These are phyloP conservation scores for Melanotaenia boesemani DNA, from an alignment of 2,797 vertebrate species.

Conservation along the genomic window DNA sequence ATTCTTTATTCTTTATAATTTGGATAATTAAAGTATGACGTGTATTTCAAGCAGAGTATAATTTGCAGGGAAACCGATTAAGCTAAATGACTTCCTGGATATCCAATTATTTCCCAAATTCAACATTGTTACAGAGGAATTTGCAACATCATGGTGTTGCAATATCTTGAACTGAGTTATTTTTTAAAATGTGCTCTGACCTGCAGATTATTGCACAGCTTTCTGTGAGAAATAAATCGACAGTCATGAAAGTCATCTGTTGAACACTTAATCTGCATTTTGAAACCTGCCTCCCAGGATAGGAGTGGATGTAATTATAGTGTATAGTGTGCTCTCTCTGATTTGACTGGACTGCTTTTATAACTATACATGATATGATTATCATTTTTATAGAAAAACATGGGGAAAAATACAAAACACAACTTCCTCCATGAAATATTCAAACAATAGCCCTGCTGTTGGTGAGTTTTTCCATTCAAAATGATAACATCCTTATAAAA, in stretches of 20 bases:
- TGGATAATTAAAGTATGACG: not conserved
- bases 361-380: slow-evolving; percentile 37
- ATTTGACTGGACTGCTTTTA: slow-evolving; percentile 30
- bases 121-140: slow-evolving; percentile 50
- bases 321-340: slow-evolving; percentile 38
- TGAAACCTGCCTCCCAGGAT: slow-evolving; percentile 56
- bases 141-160: slow-evolving; percentile 65
- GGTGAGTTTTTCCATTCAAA: slow-evolving; percentile 4
- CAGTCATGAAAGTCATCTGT: slow-evolving; percentile 64
- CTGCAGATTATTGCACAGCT: slow-evolving; percentile 61
- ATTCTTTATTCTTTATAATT: not conserved
- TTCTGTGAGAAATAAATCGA: slow-evolving; percentile 62
- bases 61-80: slow-evolving; percentile 59
- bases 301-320: slow-evolving; percentile 60
- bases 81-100: slow-evolving; percentile 64
- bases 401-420: not conserved
- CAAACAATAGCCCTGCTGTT: not conserved
- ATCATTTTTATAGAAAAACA: slow-evolving; percentile 38
- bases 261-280: slow-evolving; percentile 63
- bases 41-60: slow-evolving; percentile 18
- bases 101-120: slow-evolving; percentile 65
- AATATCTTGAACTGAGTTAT: slow-evolving; percentile 66
- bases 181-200: slow-evolving; percentile 65
- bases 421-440: slow-evolving; percentile 22
- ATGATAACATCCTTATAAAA: slow-evolving; percentile 15